Base-by-base conservation (phyloP, 2,888 invertebrate species). In the Parapristionchus giblindavisi region DNA sequence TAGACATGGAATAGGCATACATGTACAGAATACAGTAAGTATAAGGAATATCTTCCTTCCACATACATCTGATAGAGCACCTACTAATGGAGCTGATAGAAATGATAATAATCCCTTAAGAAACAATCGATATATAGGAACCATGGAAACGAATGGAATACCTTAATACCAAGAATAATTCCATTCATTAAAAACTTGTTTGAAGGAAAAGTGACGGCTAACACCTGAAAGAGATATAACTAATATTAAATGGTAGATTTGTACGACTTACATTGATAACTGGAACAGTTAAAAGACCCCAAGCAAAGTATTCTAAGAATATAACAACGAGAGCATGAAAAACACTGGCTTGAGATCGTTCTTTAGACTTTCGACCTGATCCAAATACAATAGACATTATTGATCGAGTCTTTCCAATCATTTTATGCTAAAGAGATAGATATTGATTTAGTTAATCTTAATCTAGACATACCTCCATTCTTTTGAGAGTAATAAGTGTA, bases 141-240 rank as follows among this genome's bases (percentile, higher is more conserved):
- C 14, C 27, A 51, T 32, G 8, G 3, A 5, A 54, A 4, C 14
- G 5, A 21, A 4, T 3, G 8, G 8, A 3, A 24, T 54, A 92
- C 92, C 92, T 96, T 96, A 88, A 96, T 94, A 84, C 98, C 98
- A 93, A 99, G 95, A 88, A 99, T 97, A 84, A 99, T 91, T 78
- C 99, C 99, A 92, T 99, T 99, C 96, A 99, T 97, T 77, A 97
- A 92, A 91, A 99, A 98, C 88, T 97, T 99, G 90, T 99, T 97
- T 89, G 96, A 94, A 81, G 98, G 98, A 91, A 99, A 99, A 77
- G 98, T 98, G 86, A 93, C 94, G 90, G 98, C 97, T 83, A 99
- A 91, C 86, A 95, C 94, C 92, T 92, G 88, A 65, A 89, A 88
- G 66, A 11, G n/a, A 60, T 27, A 38, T 21, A 36, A 72, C 0